Percentiles rank a stretch among this genome's conserved stretches.
phyloP scores from a whole-genome alignment of 1,140 invertebrate genomes.

The Phymorhynchus buccinoides region DNA sequence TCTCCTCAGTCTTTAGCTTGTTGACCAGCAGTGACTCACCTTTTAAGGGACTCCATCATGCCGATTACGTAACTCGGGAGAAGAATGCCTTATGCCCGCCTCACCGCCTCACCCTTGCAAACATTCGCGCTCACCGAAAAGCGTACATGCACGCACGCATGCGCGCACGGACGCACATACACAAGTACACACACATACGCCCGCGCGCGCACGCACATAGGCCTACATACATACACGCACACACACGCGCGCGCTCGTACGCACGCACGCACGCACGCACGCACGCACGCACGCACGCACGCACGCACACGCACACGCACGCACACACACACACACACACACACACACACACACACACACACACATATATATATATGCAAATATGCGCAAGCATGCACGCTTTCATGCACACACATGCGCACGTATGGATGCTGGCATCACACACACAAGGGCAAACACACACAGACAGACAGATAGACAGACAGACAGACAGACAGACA shows the following conservation, averaged over 20 bases:
- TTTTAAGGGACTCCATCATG: too few relatives aligned
- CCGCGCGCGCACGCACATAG: neutral
- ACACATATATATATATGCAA: conserved; percentile 8
- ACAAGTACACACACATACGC: neutral
- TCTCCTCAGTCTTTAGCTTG: too few relatives aligned
- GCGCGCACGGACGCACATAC: neutral
- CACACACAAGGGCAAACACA: too few relatives aligned
- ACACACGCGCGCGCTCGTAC: conserved; percentile 10
- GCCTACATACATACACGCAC: neutral
- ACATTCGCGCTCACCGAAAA: too few relatives aligned
- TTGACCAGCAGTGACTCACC: too few relatives aligned
- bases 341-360: conserved; percentile 18
- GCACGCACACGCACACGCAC: neutral
- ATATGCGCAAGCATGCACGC: neutral
- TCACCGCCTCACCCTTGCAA: too few relatives aligned
- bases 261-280: neutral
- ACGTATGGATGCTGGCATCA: neutral
- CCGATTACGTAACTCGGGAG: too few relatives aligned
- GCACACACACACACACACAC: conserved; percentile 8
- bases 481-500: too few relatives aligned
- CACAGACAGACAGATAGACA: too few relatives aligned
- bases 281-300: neutral
- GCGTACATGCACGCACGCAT: neutral
- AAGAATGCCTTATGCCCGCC: too few relatives aligned
- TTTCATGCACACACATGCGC: neutral